Conservation (phyloP, 2,888 invertebrate species). For the Phyllotreta striolata region DNA sequence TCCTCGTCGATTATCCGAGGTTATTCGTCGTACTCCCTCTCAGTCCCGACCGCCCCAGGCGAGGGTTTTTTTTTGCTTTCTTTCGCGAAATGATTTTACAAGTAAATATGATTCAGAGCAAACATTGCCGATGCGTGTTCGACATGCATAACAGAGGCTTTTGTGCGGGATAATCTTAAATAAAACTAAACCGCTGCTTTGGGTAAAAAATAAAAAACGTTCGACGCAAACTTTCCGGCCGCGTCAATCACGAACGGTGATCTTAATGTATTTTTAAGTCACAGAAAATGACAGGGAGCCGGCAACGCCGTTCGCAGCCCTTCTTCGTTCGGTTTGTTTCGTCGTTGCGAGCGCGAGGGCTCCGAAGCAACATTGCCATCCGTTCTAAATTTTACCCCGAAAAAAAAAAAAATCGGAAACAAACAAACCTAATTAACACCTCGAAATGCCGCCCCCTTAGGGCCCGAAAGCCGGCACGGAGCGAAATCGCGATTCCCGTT, state of each 20-base stretch:
- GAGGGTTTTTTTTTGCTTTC: not conserved
- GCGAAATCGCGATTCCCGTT: too few species aligned
- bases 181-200: too few species aligned
- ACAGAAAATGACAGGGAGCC: conserved; percentile 15
- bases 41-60: conserved; percentile 1
- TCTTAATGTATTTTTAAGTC: conserved; percentile 23
- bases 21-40: conserved; percentile 11
- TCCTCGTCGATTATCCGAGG: conserved; percentile 20
- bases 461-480: too few species aligned
- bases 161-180: too few species aligned
- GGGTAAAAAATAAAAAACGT: too few species aligned
- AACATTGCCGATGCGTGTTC: too few species aligned
- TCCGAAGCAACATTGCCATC: conserved; percentile 13
- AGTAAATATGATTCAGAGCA: too few species aligned
- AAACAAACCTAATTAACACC: too few species aligned
- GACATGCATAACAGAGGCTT: too few species aligned
- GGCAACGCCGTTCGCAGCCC: conserved; percentile 27
- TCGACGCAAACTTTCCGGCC: not conserved
- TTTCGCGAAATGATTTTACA: too few species aligned
- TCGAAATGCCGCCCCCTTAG: too few species aligned
- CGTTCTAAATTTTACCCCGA: not conserved
- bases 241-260: conserved; percentile 13
- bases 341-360: conserved; percentile 8
- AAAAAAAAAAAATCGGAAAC: too few species aligned
- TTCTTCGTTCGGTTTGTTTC: conserved; percentile 31